Conservation (phyloP, 2,113 vertebrate genomes). For the Hippocampus barbouri region DNA sequence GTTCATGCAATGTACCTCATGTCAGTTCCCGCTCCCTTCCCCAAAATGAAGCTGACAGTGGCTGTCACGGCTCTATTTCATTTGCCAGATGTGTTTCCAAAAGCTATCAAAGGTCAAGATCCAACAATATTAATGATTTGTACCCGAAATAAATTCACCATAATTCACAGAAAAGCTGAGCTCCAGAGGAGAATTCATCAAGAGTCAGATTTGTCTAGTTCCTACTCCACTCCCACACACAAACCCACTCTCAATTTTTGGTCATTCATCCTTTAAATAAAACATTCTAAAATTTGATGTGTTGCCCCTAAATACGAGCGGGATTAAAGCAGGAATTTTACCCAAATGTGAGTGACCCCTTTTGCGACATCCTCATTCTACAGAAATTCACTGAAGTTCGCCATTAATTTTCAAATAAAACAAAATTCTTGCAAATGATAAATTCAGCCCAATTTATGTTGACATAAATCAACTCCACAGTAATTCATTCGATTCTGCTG, state of each 20-base stretch:
- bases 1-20: no score
- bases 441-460: not conserved
- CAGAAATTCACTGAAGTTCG: not conserved
- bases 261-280: no score
- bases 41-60: slow-evolving; percentile 30
- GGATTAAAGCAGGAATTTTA: no score
- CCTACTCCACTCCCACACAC: not conserved
- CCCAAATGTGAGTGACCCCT: no score
- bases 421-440: not conserved
- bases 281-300: no score
- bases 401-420: not conserved
- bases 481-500: not conserved
- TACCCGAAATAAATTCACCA: slow-evolving; percentile 28
- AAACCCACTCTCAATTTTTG: no score
- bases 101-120: slow-evolving; percentile 46
- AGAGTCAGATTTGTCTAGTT: not conserved
- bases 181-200: not conserved
- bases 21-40: slow-evolving; percentile 11
- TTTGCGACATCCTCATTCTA: not conserved
- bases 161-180: slow-evolving; percentile 30
- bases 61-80: slow-evolving; percentile 27
- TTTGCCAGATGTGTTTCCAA: slow-evolving; percentile 31
- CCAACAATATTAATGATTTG: slow-evolving; percentile 36
- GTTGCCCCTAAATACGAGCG: no score
- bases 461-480: not conserved